Evolutionary conservation across 2,888 invertebrate species (phyloP), one percentile per base, ranked within the genome.

Genomic region (Drosophila algonquin): DNA sequence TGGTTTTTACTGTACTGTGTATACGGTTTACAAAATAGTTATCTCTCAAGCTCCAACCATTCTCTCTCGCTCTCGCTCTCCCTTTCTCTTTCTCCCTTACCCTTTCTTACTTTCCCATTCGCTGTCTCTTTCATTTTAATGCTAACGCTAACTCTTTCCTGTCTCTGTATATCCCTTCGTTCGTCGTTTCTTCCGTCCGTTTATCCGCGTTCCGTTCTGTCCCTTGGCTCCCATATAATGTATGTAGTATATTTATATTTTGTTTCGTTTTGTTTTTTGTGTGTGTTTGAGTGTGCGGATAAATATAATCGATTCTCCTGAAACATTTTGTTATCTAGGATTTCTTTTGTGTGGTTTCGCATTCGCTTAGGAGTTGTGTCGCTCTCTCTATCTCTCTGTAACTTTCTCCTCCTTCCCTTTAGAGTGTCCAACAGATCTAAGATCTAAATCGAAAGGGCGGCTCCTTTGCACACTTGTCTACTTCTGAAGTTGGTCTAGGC

Each of bases 1-100:
- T 77, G 65, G 30, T 45, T 47, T 62, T 35, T 51, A 51, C 44
- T 60, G 73, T 72, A 45, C 47, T 55, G 40, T 59, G 75, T 86
- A 86, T 79, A 86, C 58, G 60, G 63, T 77, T 65, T 79, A 82
- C 81, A 86, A 86, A 82, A 86, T 84, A 83, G 77, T 73, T 77
- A 46, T 62, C 16, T 45, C 57, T 62, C 44, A 71, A 4, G 57
- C 47, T 51, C 16, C 16, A n/a, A 9, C 24, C 48, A 48, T 4
- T 55, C 9, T 30, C 50, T 47, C 21, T 51, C 24, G 30, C 35
- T 52, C 27, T 40, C 9, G 24, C 50, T 47, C 21, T 51, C 24
- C 24, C 35, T 52, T 24, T 40, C 21, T 50, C 14, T 63, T 21
- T 64, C 40, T 46, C n/a, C 46, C 14, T 61, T 8, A 58, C 9